Evolutionary conservation across 2,888 invertebrate species (phyloP).

Genomic region (Eupithecia subumbrata): DNA sequence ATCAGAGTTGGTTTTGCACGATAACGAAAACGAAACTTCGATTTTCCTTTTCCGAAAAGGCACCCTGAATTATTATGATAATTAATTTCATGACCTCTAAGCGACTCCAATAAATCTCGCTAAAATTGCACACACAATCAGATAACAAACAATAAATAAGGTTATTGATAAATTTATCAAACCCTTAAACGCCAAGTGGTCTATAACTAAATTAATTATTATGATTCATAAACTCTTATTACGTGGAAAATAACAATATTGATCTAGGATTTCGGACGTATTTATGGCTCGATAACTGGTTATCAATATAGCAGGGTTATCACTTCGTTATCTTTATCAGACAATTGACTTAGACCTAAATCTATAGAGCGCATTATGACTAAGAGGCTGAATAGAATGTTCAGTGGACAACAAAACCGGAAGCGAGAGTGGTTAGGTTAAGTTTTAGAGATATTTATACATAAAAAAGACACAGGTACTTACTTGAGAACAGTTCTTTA

Average conservation of each 20-base stretch:
- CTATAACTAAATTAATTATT: constrained; percentile 10
- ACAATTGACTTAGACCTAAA: constrained; percentile 3
- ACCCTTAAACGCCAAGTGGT: constrained; percentile 11
- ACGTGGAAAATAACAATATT: constrained; percentile 14
- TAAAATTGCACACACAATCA: constrained; percentile 6
- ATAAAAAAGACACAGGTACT: no score
- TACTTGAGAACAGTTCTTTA: no score
- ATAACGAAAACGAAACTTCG: no score
- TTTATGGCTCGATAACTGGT: constrained; percentile 8
- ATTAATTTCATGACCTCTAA: background rate
- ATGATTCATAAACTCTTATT: constrained; percentile 10
- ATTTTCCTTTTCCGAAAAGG: no score
- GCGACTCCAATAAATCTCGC: constrained; percentile 8
- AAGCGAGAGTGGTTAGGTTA: background rate
- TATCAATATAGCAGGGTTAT: constrained; percentile 7
- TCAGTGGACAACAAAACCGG: background rate
- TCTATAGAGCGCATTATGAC: background rate
- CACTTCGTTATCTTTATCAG: background rate
- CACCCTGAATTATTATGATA: no score
- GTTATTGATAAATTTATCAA: constrained; percentile 15
- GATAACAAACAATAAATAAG: constrained; percentile 12
- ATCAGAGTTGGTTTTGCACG: no score
- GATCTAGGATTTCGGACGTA: constrained; percentile 9
- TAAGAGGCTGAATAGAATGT: background rate
- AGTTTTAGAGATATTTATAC: no score